Conservation (phyloP, 1,140 invertebrate species). For the Mactra quadrangularis region DNA sequence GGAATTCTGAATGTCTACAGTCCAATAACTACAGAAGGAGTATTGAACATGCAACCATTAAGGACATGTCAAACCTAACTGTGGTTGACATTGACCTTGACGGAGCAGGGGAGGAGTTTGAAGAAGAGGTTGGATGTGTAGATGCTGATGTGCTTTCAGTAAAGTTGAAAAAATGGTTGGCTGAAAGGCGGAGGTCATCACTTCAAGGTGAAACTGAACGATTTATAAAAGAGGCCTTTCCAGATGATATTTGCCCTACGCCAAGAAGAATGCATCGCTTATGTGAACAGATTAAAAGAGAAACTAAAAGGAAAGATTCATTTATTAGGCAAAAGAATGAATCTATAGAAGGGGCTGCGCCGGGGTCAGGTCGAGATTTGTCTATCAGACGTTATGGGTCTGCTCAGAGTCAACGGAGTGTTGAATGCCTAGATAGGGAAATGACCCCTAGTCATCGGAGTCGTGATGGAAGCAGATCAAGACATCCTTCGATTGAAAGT, state of each 20-base stretch:
- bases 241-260: neutral
- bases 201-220: constrained; percentile 15
- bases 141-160: neutral
- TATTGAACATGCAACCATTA: neutral
- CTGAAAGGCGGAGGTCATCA: neutral
- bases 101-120: neutral
- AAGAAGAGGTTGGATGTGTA: neutral
- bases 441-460: too few relatives aligned
- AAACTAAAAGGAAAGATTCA: too few relatives aligned
- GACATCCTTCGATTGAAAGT: too few relatives aligned
- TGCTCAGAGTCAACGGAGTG: too few relatives aligned
- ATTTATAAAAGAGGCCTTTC: constrained; percentile 17
- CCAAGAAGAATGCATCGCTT: too few relatives aligned
- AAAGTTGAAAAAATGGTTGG: constrained; percentile 23
- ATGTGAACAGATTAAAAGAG: too few relatives aligned
- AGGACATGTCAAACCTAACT: neutral
- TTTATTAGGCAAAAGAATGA: too few relatives aligned
- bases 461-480: too few relatives aligned
- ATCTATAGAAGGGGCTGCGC: too few relatives aligned
- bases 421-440: too few relatives aligned
- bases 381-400: too few relatives aligned
- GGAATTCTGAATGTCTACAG: neutral
- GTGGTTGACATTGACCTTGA: constrained; percentile 17
- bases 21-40: neutral
- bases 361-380: too few relatives aligned